Base-by-base conservation (phyloP, 2,113 vertebrate genomes). In the Gallinago media region DNA sequence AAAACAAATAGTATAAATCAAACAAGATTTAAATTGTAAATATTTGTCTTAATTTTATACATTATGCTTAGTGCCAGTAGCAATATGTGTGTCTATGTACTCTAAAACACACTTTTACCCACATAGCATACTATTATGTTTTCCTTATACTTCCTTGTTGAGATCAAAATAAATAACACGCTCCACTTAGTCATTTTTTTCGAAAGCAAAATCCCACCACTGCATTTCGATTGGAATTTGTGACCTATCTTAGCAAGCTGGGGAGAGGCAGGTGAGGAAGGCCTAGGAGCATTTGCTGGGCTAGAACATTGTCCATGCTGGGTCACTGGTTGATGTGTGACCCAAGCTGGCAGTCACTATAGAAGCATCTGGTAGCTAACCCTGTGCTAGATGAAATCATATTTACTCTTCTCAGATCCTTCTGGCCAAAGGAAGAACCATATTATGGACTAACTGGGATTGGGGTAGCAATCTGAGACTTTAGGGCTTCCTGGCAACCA, bases 361-460 rank as follows among this genome's bases (percentile, higher is more conserved):
- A 9, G 21, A 46, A 58, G 14, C 3, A 23, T 15, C 32, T 4
- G 3, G 15, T 49, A 42, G 34, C 32, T 68, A 47, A 29, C 15
- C 6, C 13, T 31, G 6, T 11, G 46, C 32, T 46, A 23, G 12
- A 12, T 32, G 13, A 49, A 80, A 78, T 32, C 23, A 44, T 6
- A 70, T 49, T 38, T 44, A 44, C 11, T 21, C 42, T 72, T 82
- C 23, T 42, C 22, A 55, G 34, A 40, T n/a, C 5, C 21, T 79
- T 18, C 19, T 1, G 2, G 29, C 7, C 29, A 47, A 75, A 58
- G 4, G 4, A 54, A 71, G 31, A 72, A 7, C 6, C 1, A 0
- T 25, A 38, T 17, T 49, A 47, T 6, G 12, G 15, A 32, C 20
- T 44, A 29, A 27, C 12, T 29, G 42, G 19, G 15, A 42, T 6